Base-by-base conservation (phyloP, 2,113 vertebrate genomes). In the Aspiorhynchus laticeps region DNA sequence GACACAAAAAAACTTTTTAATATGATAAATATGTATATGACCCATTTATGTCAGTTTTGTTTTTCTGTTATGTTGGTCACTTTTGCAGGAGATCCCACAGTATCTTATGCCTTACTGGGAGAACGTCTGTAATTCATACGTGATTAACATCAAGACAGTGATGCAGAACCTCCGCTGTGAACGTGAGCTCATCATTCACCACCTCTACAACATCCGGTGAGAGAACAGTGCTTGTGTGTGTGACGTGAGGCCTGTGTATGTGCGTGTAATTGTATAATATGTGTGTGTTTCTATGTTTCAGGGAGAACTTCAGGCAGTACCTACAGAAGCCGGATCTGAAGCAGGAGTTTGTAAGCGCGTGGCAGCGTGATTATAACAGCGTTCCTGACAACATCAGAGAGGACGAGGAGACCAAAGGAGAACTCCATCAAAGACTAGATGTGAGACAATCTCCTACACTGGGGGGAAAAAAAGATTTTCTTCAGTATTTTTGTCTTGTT, bases 361-460 rank as follows among this genome's bases (percentile, higher is more conserved):
- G 97, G 97, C 98, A 99, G 91, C 85, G 91, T 15, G 95, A 97
- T 89, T 97, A 96, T 93, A 99, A 98, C 92, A 94, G 93, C 65
- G 56, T 97, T 59, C 74, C 94, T 24, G 94, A 96, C n/a, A 96
- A 97, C 80, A 90, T 97, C 88, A 94, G 95, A 92, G 93, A 96
- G 1, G 97, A 98, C 0, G 95, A 96, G 12, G 97, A 98, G 87
- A 97, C 94, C 36, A 98, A 97, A 94, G 95, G 96, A 84, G 98
- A 99, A 80, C 91, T 97, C 28, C 97, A 98, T 80, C 96, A 97
- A 87, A 96, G 97, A 91, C 91, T 98, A 59, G 96, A 97, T 77
- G 98, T 99, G 91, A 96, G 96, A 81, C 15, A 61, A n/a, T 12
- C 41, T 53, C 61, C 7, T 76, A 24, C 12, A 26, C 21, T 5